These are phyloP conservation scores for Cryptocephalus moraei DNA, from an alignment of 2,888 invertebrate species.

Conservation along the genomic window DNA sequence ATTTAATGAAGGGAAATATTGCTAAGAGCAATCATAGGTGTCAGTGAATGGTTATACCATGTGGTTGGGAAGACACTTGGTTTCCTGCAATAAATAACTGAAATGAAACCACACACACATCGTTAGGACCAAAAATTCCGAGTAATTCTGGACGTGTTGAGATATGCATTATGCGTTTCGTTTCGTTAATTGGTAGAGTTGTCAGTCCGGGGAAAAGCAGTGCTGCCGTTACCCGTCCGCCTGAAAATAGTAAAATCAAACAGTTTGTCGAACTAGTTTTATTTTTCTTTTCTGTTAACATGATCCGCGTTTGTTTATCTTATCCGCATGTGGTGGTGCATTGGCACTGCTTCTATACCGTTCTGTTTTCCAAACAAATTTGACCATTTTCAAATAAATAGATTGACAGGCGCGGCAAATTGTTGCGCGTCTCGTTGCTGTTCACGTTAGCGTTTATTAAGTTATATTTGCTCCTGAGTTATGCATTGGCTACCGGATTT, in stretches of 20 bases:
- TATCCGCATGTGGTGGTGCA: conserved; percentile 14
- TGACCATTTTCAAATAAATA: conserved; percentile 8
- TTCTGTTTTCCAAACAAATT: conserved; percentile 8
- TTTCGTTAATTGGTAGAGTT: conserved; percentile 7
- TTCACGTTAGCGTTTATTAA: not conserved
- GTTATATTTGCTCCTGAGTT: not conserved
- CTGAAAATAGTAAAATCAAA: conserved; percentile 20
- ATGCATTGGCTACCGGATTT: not conserved
- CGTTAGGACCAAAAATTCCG: not conserved
- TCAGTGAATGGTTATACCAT: no score
- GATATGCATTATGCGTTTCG: conserved; percentile 6
- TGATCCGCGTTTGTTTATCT: conserved; percentile 13
- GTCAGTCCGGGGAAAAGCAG: conserved; percentile 5
- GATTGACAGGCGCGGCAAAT: conserved; percentile 4
- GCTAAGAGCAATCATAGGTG: no score
- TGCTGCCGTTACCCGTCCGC: conserved; percentile 6
- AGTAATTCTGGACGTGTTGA: conserved; percentile 1
- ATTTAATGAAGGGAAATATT: no score
- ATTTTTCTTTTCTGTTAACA: conserved; percentile 22
- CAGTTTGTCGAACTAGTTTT: conserved; percentile 15
- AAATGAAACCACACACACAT: conserved; percentile 1
- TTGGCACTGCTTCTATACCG: not conserved
- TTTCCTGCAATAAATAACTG: conserved; percentile 1
- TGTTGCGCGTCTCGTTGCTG: conserved; percentile 1
- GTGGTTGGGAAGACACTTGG: not conserved